phyloP scores from a whole-genome alignment of 2,797 vertebrate genomes.

The Forpus xanthops region DNA sequence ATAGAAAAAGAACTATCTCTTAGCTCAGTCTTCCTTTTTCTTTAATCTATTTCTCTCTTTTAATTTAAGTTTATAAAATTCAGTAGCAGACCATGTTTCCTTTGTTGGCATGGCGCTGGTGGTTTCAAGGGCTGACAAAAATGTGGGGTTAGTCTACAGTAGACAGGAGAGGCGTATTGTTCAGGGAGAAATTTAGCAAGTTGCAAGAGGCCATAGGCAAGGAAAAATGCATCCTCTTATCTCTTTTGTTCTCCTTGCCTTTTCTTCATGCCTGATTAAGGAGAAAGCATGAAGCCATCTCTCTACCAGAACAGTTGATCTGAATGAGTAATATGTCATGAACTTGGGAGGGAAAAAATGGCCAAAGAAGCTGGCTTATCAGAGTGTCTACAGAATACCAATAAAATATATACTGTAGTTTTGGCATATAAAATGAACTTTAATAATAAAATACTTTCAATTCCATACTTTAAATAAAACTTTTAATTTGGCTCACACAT shows the following conservation, averaged over 20 bases:
- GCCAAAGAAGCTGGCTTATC: not conserved
- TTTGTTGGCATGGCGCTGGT: not conserved
- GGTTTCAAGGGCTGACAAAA: not conserved
- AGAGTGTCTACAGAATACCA: not conserved
- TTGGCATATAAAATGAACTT: not conserved
- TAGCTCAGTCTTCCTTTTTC: not conserved
- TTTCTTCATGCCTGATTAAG: not conserved
- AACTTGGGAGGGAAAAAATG: not conserved
- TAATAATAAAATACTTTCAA: not conserved
- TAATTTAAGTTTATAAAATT: not conserved
- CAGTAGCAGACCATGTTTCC: not conserved
- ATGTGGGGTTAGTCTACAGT: not conserved
- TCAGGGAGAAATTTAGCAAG: not conserved
- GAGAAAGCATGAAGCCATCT: not conserved
- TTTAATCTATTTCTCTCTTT: not conserved
- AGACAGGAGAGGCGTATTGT: not conserved
- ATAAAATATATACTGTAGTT: not conserved
- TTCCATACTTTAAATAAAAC: not conserved
- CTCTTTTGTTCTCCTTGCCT: not conserved
- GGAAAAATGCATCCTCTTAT: not conserved
- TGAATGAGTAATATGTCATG: not conserved
- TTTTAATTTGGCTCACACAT: not conserved
- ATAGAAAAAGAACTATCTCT: not conserved
- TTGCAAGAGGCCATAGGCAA: not conserved
- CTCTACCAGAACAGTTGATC: accelerated